Base-by-base conservation (phyloP, 1,140 invertebrate species). In the Temnothorax longispinosus region DNA sequence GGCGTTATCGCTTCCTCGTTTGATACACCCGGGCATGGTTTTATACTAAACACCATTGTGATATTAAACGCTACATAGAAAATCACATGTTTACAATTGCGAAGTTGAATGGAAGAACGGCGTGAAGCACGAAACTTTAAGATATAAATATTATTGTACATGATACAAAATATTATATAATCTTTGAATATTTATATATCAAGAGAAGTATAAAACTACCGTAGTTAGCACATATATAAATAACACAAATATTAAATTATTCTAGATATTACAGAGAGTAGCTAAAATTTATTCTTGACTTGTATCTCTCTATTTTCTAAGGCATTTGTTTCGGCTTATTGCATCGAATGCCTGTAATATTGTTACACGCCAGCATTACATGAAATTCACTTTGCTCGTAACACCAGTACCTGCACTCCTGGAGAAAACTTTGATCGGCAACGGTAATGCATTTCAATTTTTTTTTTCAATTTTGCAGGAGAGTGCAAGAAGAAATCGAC, bases 401-500 rank as follows among this genome's bases (percentile, higher is more conserved):
- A 65, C 11, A 65, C 54, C 8, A 60, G 62, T 32, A 81, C 47
- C 21, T 69, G 47, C 35, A 81, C 11, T 32, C 11, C 1, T n/a
- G 15, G 2, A 18, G 38, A 67, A n/a, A 41, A 15, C 10, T 13
- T 41, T 6, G 18, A 60, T 32, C 3, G 38, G 21, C 0, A 18
- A 32, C 18, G 7, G 6, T 13, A 32, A 41, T 35, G 5, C 44
- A 58, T 3, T 35, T 10, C 8, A 74, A 27, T 74, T 60, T 21
- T 21, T 11, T 27, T n/a, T 82, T 15, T 82, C 3, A 18, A 64
- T 82, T 85, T 96, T 96, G 65, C 93, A 98, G 97, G 91, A 96
- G 96, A 91, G 97, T 97, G 0, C 97, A 98, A 94, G 96, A 97
- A 91, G 97, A 98, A 94, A 97, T 98, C 35, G 97, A 96, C 21